Evolutionary conservation across 1,140 invertebrate species (phyloP).

Genomic region (Vollenhovia emeryi): DNA sequence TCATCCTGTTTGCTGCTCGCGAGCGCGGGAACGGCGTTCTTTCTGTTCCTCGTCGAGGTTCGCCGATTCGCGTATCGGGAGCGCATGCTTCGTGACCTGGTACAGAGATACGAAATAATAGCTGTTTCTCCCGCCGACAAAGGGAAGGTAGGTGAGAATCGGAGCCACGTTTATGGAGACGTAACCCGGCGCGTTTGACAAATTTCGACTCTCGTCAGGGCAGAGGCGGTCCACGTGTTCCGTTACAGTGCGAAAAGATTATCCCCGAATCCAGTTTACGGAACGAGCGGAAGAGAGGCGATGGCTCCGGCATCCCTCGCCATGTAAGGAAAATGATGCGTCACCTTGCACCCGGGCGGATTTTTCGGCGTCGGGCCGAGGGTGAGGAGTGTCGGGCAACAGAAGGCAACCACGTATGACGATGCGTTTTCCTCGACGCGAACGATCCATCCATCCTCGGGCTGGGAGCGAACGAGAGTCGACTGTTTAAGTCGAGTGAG

Average conservation of each 20-base stretch:
- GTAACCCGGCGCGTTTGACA: slow-evolving; percentile 64
- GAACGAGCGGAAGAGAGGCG: neutral
- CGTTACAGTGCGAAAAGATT: slow-evolving; percentile 37
- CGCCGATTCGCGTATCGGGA: neutral
- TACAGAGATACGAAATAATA: slow-evolving; percentile 15
- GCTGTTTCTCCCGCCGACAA: neutral
- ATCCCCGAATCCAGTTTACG: slow-evolving; percentile 10
- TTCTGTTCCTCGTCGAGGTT: neutral
- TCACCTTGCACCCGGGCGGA: slow-evolving; percentile 72
- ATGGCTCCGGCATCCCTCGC: slow-evolving; percentile 22
- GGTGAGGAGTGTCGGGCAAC: slow-evolving; percentile 71
- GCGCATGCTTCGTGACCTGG: neutral
- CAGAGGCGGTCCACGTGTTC: slow-evolving; percentile 53
- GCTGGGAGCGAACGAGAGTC: slow-evolving; percentile 39
- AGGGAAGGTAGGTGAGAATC: slow-evolving; percentile 10
- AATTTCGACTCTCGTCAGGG: slow-evolving; percentile 63
- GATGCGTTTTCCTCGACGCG: slow-evolving; percentile 74
- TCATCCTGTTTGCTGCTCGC: neutral
- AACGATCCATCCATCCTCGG: neutral
- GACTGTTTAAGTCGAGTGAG: slow-evolving; percentile 55
- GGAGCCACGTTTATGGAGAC: slow-evolving; percentile 58
- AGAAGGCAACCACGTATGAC: slow-evolving; percentile 81
- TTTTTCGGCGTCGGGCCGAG: slow-evolving; percentile 48
- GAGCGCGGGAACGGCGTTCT: neutral
- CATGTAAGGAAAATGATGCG: slow-evolving; percentile 76